Evolutionary conservation across 1,140 invertebrate species (phyloP).

Genomic region (Lepidurus packardi): DNA sequence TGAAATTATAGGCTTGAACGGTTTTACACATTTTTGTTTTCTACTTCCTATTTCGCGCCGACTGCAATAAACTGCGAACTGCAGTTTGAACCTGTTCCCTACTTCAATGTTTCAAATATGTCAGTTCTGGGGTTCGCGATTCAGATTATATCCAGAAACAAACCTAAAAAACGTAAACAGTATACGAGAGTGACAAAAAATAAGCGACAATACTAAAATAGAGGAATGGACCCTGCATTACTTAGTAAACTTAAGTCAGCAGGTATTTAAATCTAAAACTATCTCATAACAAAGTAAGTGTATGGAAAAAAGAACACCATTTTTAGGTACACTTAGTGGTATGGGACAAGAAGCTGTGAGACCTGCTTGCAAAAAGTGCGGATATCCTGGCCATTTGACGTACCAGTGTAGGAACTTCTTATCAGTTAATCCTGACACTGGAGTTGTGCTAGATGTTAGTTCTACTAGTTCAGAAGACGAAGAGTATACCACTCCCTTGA

Average conservation of each 20-base stretch:
- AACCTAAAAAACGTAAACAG: too few relatives aligned
- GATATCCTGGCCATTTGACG: slow-evolving; percentile 89
- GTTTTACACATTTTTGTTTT: too few relatives aligned
- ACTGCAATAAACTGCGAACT: too few relatives aligned
- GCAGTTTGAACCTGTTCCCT: too few relatives aligned
- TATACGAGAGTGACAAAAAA: not conserved
- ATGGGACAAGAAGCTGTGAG: slow-evolving; percentile 62
- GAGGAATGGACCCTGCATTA: not conserved
- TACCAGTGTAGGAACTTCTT: slow-evolving; percentile 95
- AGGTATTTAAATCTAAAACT: not conserved
- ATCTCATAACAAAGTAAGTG: not conserved
- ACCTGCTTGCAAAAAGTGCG: slow-evolving; percentile 86
- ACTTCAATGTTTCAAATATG: too few relatives aligned
- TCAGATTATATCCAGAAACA: too few relatives aligned
- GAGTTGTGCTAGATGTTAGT: slow-evolving; percentile 89
- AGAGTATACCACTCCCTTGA: slow-evolving; percentile 74
- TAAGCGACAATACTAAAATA: too few relatives aligned
- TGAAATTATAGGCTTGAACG: too few relatives aligned
- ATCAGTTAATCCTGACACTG: slow-evolving; percentile 69
- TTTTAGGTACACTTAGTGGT: slow-evolving; percentile 30
- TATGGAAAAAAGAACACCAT: not conserved
- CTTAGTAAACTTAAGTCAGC: not conserved
- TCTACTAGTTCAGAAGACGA: slow-evolving; percentile 89
- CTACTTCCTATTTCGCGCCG: too few relatives aligned
- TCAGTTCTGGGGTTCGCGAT: too few relatives aligned